Conservation (phyloP, 2,888 invertebrate genomes). For the Amaurobius ferox region DNA sequence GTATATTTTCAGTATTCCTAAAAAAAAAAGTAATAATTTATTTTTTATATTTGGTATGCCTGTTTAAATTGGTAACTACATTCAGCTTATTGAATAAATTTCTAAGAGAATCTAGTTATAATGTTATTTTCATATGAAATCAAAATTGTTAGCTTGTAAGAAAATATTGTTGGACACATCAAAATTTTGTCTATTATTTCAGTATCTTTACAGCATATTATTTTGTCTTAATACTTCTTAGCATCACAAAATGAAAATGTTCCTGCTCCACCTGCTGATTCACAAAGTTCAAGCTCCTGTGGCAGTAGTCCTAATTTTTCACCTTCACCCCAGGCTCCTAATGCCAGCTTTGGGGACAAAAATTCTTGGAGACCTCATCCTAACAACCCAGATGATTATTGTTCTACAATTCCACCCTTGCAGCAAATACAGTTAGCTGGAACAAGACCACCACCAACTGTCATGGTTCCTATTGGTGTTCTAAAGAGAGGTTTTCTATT, state of each 20-base stretch:
- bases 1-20: no score
- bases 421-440: slow-evolving; percentile 83
- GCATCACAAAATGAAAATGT: slow-evolving; percentile 41
- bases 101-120: no score
- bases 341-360: slow-evolving; percentile 48
- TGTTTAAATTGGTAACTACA: no score
- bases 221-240: no score
- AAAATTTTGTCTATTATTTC: no score
- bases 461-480: slow-evolving; percentile 91
- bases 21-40: no score
- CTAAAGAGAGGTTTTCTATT: slow-evolving; percentile 78
- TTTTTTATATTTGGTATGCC: no score
- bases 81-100: no score
- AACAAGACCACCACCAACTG: slow-evolving; percentile 82
- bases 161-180: no score
- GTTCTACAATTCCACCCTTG: slow-evolving; percentile 87
- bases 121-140: no score
- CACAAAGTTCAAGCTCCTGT: slow-evolving; percentile 64
- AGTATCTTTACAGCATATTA: no score
- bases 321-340: slow-evolving; percentile 32
- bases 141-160: no score
- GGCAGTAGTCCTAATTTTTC: slow-evolving; percentile 68
- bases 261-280: slow-evolving; percentile 28
- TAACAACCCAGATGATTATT: slow-evolving; percentile 91
- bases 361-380: slow-evolving; percentile 83